These are phyloP conservation scores for Mionectes macconnelli DNA, from an alignment of 2,113 vertebrate species.

Conservation along the genomic window DNA sequence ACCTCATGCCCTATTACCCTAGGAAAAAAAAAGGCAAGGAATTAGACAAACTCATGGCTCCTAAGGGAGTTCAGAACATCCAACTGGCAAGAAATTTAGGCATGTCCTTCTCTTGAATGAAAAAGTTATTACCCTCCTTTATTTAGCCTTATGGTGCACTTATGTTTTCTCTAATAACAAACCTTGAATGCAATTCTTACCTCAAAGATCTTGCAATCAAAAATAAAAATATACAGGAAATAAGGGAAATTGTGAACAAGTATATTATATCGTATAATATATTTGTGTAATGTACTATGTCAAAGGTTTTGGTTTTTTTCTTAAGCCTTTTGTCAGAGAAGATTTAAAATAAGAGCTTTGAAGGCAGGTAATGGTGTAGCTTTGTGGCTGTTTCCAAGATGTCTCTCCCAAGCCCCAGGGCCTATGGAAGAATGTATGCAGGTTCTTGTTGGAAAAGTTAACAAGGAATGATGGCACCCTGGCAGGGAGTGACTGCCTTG, in stretches of 20 bases:
- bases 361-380: not conserved
- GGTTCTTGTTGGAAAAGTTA: not conserved
- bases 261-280: not conserved
- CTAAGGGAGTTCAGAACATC: not conserved
- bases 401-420: not conserved
- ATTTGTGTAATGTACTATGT: not conserved
- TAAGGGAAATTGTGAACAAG: not conserved
- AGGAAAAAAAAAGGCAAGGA: not conserved
- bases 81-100: not conserved
- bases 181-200: not conserved
- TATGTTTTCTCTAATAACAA: not conserved
- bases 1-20: not conserved
- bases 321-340: not conserved
- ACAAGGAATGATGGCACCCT: not conserved
- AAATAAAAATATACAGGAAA: not conserved
- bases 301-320: rapidly evolving
- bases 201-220: not conserved
- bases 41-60: not conserved
- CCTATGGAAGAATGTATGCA: not conserved
- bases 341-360: not conserved
- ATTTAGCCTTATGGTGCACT: not conserved
- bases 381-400: not conserved
- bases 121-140: not conserved
- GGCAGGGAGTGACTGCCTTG: not conserved
- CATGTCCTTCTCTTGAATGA: not conserved